Percentiles rank a stretch among this genome's conserved stretches.
phyloP scores from a whole-genome alignment of 2,888 invertebrate species.

The Acleris sparsana region DNA sequence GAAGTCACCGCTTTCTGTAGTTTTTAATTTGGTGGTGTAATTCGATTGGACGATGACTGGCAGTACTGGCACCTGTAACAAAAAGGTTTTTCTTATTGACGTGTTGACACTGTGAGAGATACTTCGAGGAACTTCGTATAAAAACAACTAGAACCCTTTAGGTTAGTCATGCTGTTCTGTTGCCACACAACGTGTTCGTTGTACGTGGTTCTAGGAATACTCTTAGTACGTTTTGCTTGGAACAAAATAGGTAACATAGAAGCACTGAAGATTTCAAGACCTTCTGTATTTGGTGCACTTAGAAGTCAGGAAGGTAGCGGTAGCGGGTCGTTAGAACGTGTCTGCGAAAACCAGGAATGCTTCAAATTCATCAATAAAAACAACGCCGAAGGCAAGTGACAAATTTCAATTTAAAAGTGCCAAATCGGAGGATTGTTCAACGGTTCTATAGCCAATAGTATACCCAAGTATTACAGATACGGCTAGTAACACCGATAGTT shows the following conservation, averaged over 20 bases:
- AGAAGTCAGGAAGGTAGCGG: too few relatives aligned
- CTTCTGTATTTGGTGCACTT: too few relatives aligned
- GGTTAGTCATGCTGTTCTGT: not conserved
- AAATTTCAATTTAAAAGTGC: too few relatives aligned
- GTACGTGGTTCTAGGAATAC: not conserved
- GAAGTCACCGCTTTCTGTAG: constrained; percentile 13
- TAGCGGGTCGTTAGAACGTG: too few relatives aligned
- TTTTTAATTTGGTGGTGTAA: constrained; percentile 17
- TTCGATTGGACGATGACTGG: constrained; percentile 3
- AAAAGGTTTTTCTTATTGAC: constrained; percentile 18
- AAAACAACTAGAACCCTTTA: constrained; percentile 1
- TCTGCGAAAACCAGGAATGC: too few relatives aligned
- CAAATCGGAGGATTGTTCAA: too few relatives aligned
- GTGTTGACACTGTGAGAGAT: constrained; percentile 34
- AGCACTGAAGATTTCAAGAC: too few relatives aligned
- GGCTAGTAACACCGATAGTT: too few relatives aligned
- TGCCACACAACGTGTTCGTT: constrained; percentile 11
- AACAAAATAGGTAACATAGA: not conserved
- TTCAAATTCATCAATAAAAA: too few relatives aligned
- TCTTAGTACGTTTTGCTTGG: not conserved
- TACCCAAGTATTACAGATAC: too few relatives aligned
- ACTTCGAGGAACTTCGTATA: constrained; percentile 19
- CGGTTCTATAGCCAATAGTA: too few relatives aligned
- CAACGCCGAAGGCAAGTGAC: too few relatives aligned
- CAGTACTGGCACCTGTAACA: constrained; percentile 31